Evolutionary conservation across 35 echinoderm and acorn worm genomes (phyloP).

Genomic region (Nesometra sesokonis): DNA sequence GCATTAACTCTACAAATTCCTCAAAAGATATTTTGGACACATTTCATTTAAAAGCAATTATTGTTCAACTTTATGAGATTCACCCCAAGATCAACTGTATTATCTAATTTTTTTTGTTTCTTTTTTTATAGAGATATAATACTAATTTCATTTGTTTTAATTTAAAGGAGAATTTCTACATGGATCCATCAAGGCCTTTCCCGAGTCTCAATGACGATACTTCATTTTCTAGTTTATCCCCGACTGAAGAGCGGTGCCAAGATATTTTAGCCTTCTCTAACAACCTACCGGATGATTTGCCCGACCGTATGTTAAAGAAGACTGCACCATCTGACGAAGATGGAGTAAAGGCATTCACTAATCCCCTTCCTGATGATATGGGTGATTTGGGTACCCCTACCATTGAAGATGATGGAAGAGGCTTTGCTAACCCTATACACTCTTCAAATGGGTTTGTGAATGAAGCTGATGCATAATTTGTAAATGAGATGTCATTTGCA

Average conservation of each 20-base stretch:
- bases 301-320: background rate
- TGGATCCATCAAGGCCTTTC: constrained; percentile 7
- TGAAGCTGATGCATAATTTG: constrained; percentile 8
- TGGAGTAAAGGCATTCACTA: background rate
- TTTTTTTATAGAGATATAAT: no score
- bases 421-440: background rate
- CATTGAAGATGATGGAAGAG: background rate
- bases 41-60: no score
- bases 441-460: background rate
- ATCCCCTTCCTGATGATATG: background rate
- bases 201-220: background rate
- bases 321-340: background rate
- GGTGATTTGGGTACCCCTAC: background rate
- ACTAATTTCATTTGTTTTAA: background rate
- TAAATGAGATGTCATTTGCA: background rate
- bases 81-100: no score
- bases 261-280: constrained; percentile 24
- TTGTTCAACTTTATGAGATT: no score
- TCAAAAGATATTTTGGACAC: no score
- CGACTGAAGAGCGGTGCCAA: constrained; percentile 1
- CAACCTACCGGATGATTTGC: background rate
- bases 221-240: constrained; percentile 9
- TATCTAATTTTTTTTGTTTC: no score
- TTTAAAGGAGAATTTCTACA: constrained; percentile 40
- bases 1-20: background rate